Evolutionary conservation across 2,888 invertebrate species (phyloP).

Genomic region (Cantharis lateralis): DNA sequence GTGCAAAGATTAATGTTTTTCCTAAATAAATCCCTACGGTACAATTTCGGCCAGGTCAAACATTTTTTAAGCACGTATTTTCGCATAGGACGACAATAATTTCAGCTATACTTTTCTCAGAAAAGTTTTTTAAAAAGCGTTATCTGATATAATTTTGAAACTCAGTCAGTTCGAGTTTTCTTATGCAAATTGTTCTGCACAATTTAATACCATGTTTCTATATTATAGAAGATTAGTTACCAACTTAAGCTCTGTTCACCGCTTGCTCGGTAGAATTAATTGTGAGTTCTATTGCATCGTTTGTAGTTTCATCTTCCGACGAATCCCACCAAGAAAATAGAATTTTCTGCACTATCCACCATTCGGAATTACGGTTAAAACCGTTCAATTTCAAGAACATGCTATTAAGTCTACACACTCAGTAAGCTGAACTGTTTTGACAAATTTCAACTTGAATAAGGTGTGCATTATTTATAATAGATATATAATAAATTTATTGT

Average conservation of each 20-base stretch:
- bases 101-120: not conserved
- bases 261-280: not conserved
- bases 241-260: not conserved
- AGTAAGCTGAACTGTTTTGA: not conserved
- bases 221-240: not conserved
- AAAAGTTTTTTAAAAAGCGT: not conserved
- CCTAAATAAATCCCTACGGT: too few relatives aligned
- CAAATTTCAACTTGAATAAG: not conserved
- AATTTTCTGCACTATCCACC: not conserved
- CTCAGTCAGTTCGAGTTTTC: not conserved
- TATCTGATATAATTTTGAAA: not conserved
- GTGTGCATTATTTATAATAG: too few relatives aligned
- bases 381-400: not conserved
- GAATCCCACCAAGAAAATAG: not conserved
- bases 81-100: too few relatives aligned
- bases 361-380: not conserved
- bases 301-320: not conserved
- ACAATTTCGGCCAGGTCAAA: too few relatives aligned
- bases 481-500: too few relatives aligned
- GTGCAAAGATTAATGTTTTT: too few relatives aligned
- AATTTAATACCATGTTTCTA: not conserved
- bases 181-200: not conserved
- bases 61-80: too few relatives aligned
- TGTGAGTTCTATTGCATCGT: not conserved
- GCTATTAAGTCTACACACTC: not conserved